Evolutionary conservation across 2,888 invertebrate genomes (phyloP), one percentile per base, ranked within the genome.

Genomic region (Eristalis pertinax): DNA sequence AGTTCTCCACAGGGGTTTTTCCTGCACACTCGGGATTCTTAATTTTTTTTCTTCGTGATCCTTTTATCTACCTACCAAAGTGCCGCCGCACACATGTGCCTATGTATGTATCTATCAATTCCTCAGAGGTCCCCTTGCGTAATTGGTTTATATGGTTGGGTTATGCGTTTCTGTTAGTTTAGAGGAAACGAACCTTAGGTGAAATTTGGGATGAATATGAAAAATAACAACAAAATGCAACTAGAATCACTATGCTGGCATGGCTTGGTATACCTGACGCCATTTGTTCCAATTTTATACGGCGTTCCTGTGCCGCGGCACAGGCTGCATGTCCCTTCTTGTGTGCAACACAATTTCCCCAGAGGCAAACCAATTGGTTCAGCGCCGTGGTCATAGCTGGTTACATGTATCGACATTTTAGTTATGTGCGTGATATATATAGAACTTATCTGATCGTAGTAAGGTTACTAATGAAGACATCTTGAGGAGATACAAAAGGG

Each of bases 401-500:
- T 32, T 32, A 32, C 10, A 8, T 1, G 10, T 10, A 32, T 32
- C 32, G 10, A 32, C 32, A 32, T 32, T 32, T 32, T 32, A 32
- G 5, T 32, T 3, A 32, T 32, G 32, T 32, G 32, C 32, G 8
- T 32, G 7, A 32, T 32, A 10, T 32, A 83, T 79, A 79, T 84
- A 64, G 60, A 84, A 83, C 76, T 87, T 87, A 87, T 87, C 87
- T 65, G 87, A 87, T 87, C 79, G 79, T 87, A 79, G 72, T 87
- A 87, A 87, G 72, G 79, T 87, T 87, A 79, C 87, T 87, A 87
- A 87, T 87, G 87, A 87, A 87, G 87, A 84, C 84, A 84, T 87
- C 68, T 83, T 64, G 68, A 68, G 38, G 22, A 70, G 76, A 74
- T 74, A 73, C 19, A 41, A 22, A 4, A 70, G 26, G 29, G 58